phyloP scores from a whole-genome alignment of 2,113 vertebrate genomes.

The Scophthalmus maximus region DNA sequence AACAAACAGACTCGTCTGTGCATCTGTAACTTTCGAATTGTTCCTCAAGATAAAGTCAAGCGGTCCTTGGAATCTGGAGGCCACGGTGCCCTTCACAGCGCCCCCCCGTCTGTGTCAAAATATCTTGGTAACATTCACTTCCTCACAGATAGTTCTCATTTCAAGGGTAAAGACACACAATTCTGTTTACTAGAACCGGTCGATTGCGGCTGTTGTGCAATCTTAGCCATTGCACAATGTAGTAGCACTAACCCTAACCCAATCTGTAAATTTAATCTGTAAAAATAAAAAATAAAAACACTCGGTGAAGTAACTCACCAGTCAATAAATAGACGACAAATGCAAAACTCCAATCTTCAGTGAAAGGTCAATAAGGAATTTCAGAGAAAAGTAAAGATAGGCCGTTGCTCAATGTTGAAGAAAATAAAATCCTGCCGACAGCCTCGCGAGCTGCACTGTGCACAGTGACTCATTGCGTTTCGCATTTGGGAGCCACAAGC shows the following conservation, averaged over 20 bases:
- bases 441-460: slow-evolving; percentile 41
- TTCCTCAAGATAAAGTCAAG: background rate
- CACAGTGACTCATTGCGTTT: slow-evolving; percentile 71
- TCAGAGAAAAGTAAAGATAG: slow-evolving; percentile 41
- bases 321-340: background rate
- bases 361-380: slow-evolving; percentile 14
- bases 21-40: background rate
- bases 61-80: background rate
- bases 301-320: background rate
- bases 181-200: slow-evolving; percentile 60
- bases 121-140: slow-evolving; percentile 77
- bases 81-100: slow-evolving; percentile 24
- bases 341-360: background rate
- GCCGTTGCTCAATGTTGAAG: slow-evolving; percentile 46
- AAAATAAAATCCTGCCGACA: slow-evolving; percentile 54
- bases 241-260: no score
- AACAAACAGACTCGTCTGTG: background rate
- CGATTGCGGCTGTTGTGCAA: slow-evolving; percentile 51
- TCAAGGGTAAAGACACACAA: slow-evolving; percentile 60
- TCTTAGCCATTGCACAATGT: background rate
- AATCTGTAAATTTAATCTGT: background rate
- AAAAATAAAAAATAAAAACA: no score
- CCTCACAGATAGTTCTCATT: slow-evolving; percentile 83
- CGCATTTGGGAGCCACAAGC: slow-evolving; percentile 55
- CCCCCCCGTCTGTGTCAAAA: slow-evolving; percentile 80